These are phyloP conservation scores for Drosophila kambysellisi DNA, from an alignment of 2,888 invertebrate species.

Conservation along the genomic window DNA sequence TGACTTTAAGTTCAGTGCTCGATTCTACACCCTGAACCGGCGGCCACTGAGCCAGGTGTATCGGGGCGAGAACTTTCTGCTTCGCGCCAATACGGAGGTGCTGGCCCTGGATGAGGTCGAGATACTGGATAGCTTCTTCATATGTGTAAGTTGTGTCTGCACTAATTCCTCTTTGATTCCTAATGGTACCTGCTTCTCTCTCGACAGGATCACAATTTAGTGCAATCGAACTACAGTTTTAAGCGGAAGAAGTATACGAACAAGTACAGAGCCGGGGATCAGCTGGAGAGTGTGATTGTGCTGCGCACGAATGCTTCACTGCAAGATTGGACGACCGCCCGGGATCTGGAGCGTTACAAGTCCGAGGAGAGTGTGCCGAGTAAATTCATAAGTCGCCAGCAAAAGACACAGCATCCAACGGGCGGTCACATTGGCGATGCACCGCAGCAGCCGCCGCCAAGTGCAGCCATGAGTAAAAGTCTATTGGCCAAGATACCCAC, in stretches of 20 bases:
- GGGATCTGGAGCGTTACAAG: conserved; percentile 79
- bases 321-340: conserved; percentile 81
- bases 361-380: conserved; percentile 40
- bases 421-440: conserved; percentile 25
- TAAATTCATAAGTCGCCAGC: conserved; percentile 57
- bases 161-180: not conserved
- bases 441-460: not conserved
- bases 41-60: conserved; percentile 82
- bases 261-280: conserved; percentile 80
- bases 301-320: conserved; percentile 82
- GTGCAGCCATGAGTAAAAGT: conserved; percentile 68
- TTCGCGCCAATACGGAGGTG: conserved; percentile 83
- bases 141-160: conserved; percentile 82
- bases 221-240: conserved; percentile 84
- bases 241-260: conserved; percentile 83
- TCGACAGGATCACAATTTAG: conserved; percentile 84
- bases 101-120: conserved; percentile 82
- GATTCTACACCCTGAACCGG: conserved; percentile 84
- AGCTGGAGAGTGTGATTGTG: conserved; percentile 84
- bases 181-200: not conserved
- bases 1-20: conserved; percentile 83
- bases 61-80: conserved; percentile 84
- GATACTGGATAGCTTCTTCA: conserved; percentile 84
- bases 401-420: conserved; percentile 31
- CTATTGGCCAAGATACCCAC: conserved; percentile 83